phyloP scores from a whole-genome alignment of 2,113 vertebrate genomes.

The Atlantisia rogersi region DNA sequence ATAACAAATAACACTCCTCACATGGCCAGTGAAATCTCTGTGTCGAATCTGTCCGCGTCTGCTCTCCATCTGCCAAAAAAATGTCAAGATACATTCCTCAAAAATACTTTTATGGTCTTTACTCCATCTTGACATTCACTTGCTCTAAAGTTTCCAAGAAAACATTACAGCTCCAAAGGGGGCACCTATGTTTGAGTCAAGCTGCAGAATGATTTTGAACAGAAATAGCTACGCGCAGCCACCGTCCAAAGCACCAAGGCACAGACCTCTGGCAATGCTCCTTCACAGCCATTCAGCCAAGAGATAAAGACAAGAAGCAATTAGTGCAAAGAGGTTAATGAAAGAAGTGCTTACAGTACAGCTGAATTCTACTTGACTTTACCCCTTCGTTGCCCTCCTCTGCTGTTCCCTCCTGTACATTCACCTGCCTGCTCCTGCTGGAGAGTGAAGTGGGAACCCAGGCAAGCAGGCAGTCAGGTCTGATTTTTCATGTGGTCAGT shows the following conservation, averaged over 20 bases:
- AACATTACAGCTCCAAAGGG: conserved; percentile 30
- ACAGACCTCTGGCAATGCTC: neutral
- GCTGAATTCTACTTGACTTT: neutral
- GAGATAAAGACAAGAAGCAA: neutral
- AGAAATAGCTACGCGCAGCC: neutral
- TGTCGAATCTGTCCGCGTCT: neutral
- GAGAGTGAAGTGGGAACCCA: neutral
- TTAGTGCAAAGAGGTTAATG: neutral
- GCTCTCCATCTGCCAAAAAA: conserved; percentile 66
- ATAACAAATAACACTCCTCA: conserved; percentile 8
- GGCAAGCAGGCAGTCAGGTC: neutral
- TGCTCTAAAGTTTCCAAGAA: conserved; percentile 62
- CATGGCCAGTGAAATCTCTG: conserved; percentile 21
- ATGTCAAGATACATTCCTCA: conserved; percentile 60
- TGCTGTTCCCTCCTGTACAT: neutral
- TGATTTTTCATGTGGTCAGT: neutral
- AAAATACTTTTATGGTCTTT: conserved; percentile 42
- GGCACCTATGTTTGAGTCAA: conserved; percentile 1
- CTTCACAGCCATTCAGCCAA: neutral
- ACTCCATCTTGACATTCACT: conserved; percentile 43
- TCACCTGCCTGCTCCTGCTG: neutral
- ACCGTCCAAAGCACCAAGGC: neutral
- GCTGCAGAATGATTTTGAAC: neutral
- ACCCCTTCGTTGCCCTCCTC: neutral
- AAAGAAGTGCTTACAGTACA: neutral